Evolutionary conservation across 2,113 vertebrate genomes (phyloP), one percentile per base, ranked within the genome.

Genomic region (Pionites leucogaster): DNA sequence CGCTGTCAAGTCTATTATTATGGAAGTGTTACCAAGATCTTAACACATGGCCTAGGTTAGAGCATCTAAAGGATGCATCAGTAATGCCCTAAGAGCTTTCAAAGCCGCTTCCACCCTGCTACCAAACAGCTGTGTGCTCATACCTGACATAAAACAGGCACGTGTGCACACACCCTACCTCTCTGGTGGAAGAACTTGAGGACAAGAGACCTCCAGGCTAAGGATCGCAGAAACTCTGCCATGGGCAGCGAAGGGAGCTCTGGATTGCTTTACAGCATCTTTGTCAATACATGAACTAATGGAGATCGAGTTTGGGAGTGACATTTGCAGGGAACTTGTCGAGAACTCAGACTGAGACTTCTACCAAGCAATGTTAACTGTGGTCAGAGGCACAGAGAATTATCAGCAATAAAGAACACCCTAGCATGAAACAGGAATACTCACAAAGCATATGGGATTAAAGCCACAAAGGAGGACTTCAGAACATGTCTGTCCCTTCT

Each of bases 21-120:
- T 1, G 31, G 95, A 88, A 92, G 86, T 7, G 67, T 69, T 19
- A 37, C 46, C 2, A 33, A 55, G 94, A 49, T 35, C 69, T 81
- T 49, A 93, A 92, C 23, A 18, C 78, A 41, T 11, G 59, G 85
- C 77, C 70, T 12, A 65, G 59, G 29, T 68, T 17, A 41, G 64
- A 7, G 16, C 75, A 78, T 55, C 27, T 60, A 41, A 86, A 96
- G 78, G 67, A 69, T 15, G 78, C 84, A 55, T 72, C 62, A 77
- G 75, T 78, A 93, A 96, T 49, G 81, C 95, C 95, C 96, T 90
- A 57, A 24, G 33, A 35, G 57, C n/a, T 59, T 59, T 24, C 74
- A 59, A 82, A 94, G 94, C 91, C 92, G 41, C 92, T 75, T 91
- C 88, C 90, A 83, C 78, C 75, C 78, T 82, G 91, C 93, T 72